These are phyloP conservation scores for Ancistrus triradiatus DNA, from an alignment of 2,113 vertebrate genomes.

Conservation along the genomic window DNA sequence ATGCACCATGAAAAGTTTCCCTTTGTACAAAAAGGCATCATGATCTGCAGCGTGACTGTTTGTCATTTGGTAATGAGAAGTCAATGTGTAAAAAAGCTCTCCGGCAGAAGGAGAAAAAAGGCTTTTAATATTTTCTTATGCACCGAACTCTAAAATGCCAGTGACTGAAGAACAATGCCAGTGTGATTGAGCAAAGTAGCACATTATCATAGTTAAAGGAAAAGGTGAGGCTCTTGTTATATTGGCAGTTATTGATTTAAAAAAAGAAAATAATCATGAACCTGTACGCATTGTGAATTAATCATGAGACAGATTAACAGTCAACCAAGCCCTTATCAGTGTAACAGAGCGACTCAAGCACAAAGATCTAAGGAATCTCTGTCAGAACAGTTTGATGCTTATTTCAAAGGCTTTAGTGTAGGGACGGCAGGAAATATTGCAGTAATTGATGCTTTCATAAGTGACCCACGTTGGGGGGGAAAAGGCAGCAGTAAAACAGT, in stretches of 20 bases:
- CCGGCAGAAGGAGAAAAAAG: neutral
- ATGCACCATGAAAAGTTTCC: constrained; percentile 11
- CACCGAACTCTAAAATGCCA: neutral
- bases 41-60: constrained; percentile 30
- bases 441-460: neutral
- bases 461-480: neutral
- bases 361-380: constrained; percentile 14
- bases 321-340: constrained; percentile 18
- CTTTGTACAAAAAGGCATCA: constrained; percentile 31
- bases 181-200: neutral
- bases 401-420: constrained; percentile 21
- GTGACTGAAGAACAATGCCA: constrained; percentile 1
- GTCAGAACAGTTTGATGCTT: constrained; percentile 7
- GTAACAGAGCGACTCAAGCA: neutral
- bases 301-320: constrained; percentile 18
- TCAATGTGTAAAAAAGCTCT: neutral
- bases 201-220: neutral
- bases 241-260: neutral
- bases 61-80: constrained; percentile 22
- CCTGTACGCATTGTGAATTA: neutral
- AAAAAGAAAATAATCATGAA: neutral
- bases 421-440: neutral
- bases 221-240: neutral
- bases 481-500: neutral
- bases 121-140: neutral